Conservation (phyloP, 1,140 invertebrate genomes). For the Halesus radiatus region DNA sequence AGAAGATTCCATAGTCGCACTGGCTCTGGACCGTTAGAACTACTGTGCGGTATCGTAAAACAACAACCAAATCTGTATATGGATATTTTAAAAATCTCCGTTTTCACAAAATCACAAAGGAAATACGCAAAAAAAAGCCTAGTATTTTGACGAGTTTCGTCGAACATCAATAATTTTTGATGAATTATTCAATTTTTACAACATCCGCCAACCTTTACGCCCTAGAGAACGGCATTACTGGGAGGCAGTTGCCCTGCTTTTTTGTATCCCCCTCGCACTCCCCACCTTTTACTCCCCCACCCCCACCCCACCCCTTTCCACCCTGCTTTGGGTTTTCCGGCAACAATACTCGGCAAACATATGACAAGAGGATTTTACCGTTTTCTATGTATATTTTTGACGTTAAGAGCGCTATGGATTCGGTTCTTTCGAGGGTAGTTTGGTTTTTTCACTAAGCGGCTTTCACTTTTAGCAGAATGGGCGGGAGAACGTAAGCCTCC, state of each 20-base stretch:
- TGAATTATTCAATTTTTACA: background rate
- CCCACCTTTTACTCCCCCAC: background rate
- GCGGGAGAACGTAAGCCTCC: background rate
- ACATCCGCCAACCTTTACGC: too few relatives aligned
- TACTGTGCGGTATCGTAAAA: too few relatives aligned
- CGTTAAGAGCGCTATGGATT: conserved; percentile 46
- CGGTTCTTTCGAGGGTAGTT: conserved; percentile 33
- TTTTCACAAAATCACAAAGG: too few relatives aligned
- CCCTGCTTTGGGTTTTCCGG: conserved; percentile 52
- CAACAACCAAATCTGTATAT: too few relatives aligned
- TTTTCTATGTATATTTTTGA: conserved; percentile 54
- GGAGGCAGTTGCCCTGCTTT: conserved; percentile 54
- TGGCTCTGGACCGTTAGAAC: too few relatives aligned
- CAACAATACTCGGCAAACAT: conserved; percentile 57
- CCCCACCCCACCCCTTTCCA: background rate
- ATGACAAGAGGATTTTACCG: conserved; percentile 57
- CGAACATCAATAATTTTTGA: background rate
- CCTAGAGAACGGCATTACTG: conserved; percentile 43
- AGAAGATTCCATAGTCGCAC: too few relatives aligned
- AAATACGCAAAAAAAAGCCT: too few relatives aligned
- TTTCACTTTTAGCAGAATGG: conserved; percentile 33
- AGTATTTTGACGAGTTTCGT: too few relatives aligned
- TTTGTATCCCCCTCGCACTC: conserved; percentile 41
- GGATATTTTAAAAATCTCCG: too few relatives aligned
- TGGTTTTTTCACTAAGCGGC: conserved; percentile 43